Conservation (phyloP, 2,113 vertebrate species). For the Galeopterus variegatus region DNA sequence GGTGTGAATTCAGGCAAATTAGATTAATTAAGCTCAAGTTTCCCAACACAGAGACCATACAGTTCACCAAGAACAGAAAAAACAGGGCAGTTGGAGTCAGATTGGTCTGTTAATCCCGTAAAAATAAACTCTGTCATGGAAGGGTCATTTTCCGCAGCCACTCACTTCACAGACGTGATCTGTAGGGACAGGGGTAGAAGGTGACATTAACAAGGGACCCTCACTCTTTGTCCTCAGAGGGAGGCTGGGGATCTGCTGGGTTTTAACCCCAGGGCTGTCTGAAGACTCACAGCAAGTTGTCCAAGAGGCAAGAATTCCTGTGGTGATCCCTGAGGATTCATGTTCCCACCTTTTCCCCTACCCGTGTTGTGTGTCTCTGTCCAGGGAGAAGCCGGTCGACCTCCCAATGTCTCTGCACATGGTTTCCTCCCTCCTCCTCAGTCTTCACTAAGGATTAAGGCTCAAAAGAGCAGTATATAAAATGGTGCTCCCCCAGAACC, state of each 20-base stretch:
- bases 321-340: not conserved
- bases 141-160: conserved; percentile 16
- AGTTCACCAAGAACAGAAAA: conserved; percentile 43
- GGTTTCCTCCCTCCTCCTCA: not conserved
- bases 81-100: conserved; percentile 45
- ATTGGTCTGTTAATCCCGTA: conserved; percentile 21
- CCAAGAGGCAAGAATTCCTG: not conserved
- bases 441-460: not conserved
- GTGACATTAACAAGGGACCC: not conserved
- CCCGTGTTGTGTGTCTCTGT: not conserved
- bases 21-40: conserved; percentile 55
- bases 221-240: not conserved
- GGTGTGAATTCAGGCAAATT: conserved; percentile 41
- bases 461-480: not conserved
- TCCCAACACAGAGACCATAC: not conserved
- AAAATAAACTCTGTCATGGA: conserved; percentile 53
- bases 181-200: not conserved
- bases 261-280: not conserved
- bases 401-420: not conserved
- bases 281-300: not conserved
- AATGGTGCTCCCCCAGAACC: fast-evolving
- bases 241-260: not conserved
- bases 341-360: not conserved
- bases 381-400: not conserved
- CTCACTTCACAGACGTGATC: not conserved